A percentile compares a stretch with the other conserved stretches of the same genome.
Evolutionary conservation across 2,113 vertebrate species (phyloP).

Genomic region (Daubentonia madagascariensis): DNA sequence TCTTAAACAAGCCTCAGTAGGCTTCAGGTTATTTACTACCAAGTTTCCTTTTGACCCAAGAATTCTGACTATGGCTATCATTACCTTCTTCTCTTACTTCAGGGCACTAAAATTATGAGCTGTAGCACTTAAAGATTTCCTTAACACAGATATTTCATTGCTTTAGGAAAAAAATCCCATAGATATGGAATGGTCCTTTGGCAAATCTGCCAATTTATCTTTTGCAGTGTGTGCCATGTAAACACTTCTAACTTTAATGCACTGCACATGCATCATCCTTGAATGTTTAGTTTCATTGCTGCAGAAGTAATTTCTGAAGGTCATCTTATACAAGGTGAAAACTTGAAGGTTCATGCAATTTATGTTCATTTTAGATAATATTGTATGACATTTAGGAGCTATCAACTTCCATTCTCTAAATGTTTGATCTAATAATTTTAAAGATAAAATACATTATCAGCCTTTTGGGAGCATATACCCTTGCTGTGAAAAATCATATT

Average conservation of each 20-base stretch:
- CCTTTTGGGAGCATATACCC: neutral
- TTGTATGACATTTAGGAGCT: conserved; percentile 51
- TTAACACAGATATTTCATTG: conserved; percentile 49
- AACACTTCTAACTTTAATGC: conserved; percentile 58
- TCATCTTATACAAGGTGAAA: conserved; percentile 54
- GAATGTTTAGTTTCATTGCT: conserved; percentile 53
- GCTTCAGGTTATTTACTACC: neutral
- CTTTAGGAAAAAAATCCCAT: neutral
- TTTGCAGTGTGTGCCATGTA: conserved; percentile 2
- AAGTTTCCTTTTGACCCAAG: neutral
- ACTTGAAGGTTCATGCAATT: conserved; percentile 55
- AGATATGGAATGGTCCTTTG: neutral
- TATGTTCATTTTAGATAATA: conserved; percentile 63
- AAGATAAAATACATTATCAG: conserved; percentile 59
- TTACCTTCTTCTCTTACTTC: neutral
- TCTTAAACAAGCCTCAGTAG: neutral
- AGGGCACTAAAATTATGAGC: conserved; percentile 33
- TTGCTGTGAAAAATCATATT: conserved; percentile 55
- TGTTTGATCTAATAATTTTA: conserved; percentile 63
- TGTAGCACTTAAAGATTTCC: conserved; percentile 1
- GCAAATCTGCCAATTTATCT: conserved; percentile 61
- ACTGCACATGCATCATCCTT: neutral
- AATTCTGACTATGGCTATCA: neutral
- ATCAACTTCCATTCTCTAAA: conserved; percentile 63
- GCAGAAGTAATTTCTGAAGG: conserved; percentile 69